Evolutionary conservation across 2,113 vertebrate genomes (phyloP).

Genomic region (Hucho hucho): DNA sequence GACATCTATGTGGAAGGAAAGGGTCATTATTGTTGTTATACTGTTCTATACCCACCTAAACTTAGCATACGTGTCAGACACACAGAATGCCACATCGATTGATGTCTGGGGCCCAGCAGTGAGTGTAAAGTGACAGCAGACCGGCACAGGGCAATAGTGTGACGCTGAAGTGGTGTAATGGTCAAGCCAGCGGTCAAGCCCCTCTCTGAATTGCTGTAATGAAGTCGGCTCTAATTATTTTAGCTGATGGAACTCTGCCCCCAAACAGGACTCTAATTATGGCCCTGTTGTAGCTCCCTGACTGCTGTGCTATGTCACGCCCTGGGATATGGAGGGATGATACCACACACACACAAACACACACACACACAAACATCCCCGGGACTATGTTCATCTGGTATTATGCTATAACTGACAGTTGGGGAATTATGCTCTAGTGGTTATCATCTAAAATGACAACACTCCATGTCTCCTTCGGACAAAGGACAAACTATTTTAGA

Average conservation of each 20-base stretch:
- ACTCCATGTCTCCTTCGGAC: neutral
- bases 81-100: conserved; percentile 20
- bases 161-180: conserved; percentile 46
- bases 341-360: neutral
- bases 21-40: no score
- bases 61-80: neutral
- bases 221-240: conserved; percentile 64
- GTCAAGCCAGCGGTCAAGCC: conserved; percentile 33
- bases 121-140: conserved; percentile 30
- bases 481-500: neutral
- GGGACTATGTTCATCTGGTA: neutral
- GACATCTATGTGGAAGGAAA: no score
- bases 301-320: conserved; percentile 37
- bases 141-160: conserved; percentile 16
- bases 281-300: conserved; percentile 44
- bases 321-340: conserved; percentile 22
- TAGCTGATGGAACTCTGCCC: conserved; percentile 39
- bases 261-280: conserved; percentile 59
- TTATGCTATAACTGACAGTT: neutral
- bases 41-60: neutral
- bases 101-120: conserved; percentile 24
- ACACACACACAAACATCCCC: neutral
- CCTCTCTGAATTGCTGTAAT: conserved; percentile 49
- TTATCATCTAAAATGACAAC: conserved; percentile 3
- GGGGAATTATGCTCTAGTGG: neutral